phyloP scores from a whole-genome alignment of 2,797 vertebrate species.

The Enteromius unitaeniatus region DNA sequence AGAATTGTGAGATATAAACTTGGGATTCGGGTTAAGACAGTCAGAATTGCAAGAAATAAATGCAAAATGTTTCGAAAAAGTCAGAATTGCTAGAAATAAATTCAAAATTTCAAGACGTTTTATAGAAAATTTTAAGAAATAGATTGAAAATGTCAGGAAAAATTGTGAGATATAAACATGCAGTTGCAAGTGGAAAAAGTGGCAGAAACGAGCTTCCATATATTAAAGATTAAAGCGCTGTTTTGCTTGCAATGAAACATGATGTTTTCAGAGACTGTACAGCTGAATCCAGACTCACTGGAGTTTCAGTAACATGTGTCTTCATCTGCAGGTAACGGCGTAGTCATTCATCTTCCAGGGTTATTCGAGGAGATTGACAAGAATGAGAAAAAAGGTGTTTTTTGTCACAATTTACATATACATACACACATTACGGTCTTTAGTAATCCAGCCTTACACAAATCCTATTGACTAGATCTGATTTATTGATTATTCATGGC shows the following conservation, averaged over 20 bases:
- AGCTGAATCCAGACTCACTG: not conserved
- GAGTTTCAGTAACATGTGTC: not conserved
- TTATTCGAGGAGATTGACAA: slow-evolving; percentile 98
- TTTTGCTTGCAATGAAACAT: not conserved
- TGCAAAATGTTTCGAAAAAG: no score
- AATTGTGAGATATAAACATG: not conserved
- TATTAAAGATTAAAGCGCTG: not conserved
- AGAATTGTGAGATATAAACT: no score
- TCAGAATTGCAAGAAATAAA: no score
- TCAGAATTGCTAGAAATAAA: no score
- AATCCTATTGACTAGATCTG: no score
- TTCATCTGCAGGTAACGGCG: slow-evolving; percentile 88
- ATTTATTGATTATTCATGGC: not conserved
- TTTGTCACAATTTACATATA: not conserved
- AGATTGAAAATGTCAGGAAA: not conserved
- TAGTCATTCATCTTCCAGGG: slow-evolving; percentile 96
- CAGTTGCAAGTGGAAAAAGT: not conserved
- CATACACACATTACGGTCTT: not conserved
- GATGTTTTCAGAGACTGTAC: not conserved
- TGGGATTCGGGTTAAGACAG: no score
- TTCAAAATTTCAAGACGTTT: no score
- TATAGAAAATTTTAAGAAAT: not conserved
- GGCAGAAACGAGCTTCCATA: not conserved
- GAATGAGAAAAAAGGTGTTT: slow-evolving; percentile 96
- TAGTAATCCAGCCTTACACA: not conserved